Percentiles rank a stretch among this genome's conserved stretches.
Conservation (phyloP, 2,797 vertebrate species). For the Geotrypetes seraphini region DNA sequence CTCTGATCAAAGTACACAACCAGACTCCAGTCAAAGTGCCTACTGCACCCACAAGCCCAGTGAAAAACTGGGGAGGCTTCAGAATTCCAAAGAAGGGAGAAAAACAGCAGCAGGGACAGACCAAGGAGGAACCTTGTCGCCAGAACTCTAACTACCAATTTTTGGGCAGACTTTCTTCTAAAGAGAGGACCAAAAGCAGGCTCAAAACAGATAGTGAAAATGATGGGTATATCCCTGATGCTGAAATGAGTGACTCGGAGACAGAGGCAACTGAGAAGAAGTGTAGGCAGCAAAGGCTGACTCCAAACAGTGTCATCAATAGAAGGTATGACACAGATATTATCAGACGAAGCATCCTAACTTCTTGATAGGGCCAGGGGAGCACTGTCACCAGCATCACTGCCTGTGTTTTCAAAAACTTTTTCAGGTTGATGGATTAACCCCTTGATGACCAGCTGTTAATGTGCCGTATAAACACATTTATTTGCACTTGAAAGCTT, state of each 20-base stretch:
- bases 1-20: slow-evolving; percentile 49
- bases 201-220: slow-evolving; percentile 61
- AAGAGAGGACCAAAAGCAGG: slow-evolving; percentile 56
- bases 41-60: slow-evolving; percentile 56
- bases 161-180: slow-evolving; percentile 37
- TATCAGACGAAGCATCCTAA: slow-evolving; percentile 82
- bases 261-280: slow-evolving; percentile 64
- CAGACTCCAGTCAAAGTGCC: slow-evolving; percentile 53
- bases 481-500: slow-evolving; percentile 47
- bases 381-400: slow-evolving; percentile 1
- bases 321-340: slow-evolving; percentile 76
- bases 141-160: slow-evolving; percentile 43
- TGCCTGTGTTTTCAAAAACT: slow-evolving; percentile 15
- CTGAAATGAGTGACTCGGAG: slow-evolving; percentile 62
- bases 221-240: slow-evolving; percentile 58
- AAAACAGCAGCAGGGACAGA: slow-evolving; percentile 46
- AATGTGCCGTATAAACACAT: slow-evolving; percentile 39
- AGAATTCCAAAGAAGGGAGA: slow-evolving; percentile 87
- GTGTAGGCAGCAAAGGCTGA: slow-evolving; percentile 66
- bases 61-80: slow-evolving; percentile 90
- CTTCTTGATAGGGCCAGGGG: slow-evolving; percentile 63
- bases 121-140: slow-evolving; percentile 33
- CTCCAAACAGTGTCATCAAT: slow-evolving; percentile 57
- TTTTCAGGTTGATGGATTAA: slow-evolving; percentile 8
- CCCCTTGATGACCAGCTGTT: slow-evolving; percentile 11